Evolutionary conservation across 2,113 vertebrate species (phyloP), one percentile per base, ranked within the genome.

Genomic region (Tinamus guttatus): DNA sequence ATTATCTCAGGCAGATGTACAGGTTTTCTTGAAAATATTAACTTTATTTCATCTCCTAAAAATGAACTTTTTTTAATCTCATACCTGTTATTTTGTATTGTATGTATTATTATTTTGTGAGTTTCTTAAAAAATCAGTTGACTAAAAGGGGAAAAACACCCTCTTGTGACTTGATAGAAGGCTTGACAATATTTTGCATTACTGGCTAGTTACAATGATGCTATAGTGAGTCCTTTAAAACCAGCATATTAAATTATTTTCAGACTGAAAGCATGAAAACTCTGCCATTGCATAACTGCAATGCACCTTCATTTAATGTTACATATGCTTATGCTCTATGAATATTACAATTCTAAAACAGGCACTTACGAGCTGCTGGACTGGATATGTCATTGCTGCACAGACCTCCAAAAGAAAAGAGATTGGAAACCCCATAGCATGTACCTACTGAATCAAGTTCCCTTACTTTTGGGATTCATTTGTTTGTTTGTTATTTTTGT

Each of bases 1-100:
- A 30, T 56, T 1, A 58, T 36, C 7, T 59, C 21, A 36, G 40
- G 21, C 10, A 82, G 22, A 82, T 32, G 3, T 0, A 0, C 27
- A 36, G 20, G 7, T 9, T 38, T 82, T 69, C 64, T 90, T 89
- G 8, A 90, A 77, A 91, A 90, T 32, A 8, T 1, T 19, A 73
- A 85, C 9, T 1, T 9, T 30, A 36, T 49, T 49, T 18, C 47
- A 49, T 49, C 47, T 49, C 47, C 47, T 21, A 49, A 49, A 49
- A 49, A 49, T 49, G 47, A 49, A 21, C 47, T 49, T 49, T 68
- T 36, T 73, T 85, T 43, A 13, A 85, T 91, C 89, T 5, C 17
- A 6, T 78, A 43, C 38, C 41, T 9, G 77, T 3, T 64, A 22
- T 3, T 40, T 9, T 38, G 27, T 56, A 83, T 54, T 83, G 80